Evolutionary conservation across 2,888 invertebrate species (phyloP), one percentile per base, ranked within the genome.

Genomic region (Lobophora halterata): DNA sequence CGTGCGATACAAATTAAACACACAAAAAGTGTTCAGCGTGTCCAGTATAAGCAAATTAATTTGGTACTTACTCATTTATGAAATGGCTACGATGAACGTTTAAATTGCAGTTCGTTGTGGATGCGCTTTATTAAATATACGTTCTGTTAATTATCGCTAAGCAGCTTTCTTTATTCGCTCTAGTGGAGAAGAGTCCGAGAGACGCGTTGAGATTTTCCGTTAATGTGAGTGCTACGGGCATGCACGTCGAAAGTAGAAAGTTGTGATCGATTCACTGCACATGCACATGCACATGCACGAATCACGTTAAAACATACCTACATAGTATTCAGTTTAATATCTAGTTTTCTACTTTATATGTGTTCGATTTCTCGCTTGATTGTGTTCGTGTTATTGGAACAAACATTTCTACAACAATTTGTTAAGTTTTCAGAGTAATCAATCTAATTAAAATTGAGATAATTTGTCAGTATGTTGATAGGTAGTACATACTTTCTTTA

Each of bases 171-270:
- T 81, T 68, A 65, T 65, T 63, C 75, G 81, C 78, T 85, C 81
- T 74, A 79, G 68, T 82, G 77, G 68, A 76, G 74, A 76, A 50
- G 64, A 76, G 75, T 74, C 69, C 66, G 63, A 76, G 78, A 80
- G 80, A 83, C 75, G 73, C 73, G 73, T 74, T 65, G 65, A 80
- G 83, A 81, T 82, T 83, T 82, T 81, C 83, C 78, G 76, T 79
- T 77, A 80, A 77, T 76, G 69, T 66, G 68, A 65, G 66, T 68
- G 72, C 78, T 73, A 66, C 65, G 65, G 66, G 57, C 68, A 70
- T 64, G 71, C 66, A 66, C 70, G 70, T 80, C 74, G 85, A 87
- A 87, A 86, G 86, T 87, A 79, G 86, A 87, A 87, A 87, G 86
- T 81, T 72, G 65, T 72, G 68, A 75, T 71, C 85, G 79, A 82